These are phyloP conservation scores for Astatoreochromis straeleni DNA, from an alignment of 2,113 vertebrate species.

Conservation along the genomic window DNA sequence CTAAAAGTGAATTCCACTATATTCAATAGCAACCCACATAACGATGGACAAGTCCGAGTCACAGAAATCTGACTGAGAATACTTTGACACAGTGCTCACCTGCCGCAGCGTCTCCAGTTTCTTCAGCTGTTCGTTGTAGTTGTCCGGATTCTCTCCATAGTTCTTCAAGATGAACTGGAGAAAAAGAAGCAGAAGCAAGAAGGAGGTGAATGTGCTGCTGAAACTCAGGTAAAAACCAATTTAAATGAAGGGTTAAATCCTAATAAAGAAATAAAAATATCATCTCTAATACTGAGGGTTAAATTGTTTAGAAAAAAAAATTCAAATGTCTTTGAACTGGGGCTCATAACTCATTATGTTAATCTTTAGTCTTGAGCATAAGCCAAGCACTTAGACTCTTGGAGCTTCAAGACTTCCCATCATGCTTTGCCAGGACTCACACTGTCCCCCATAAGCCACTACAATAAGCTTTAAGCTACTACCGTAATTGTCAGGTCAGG, in stretches of 20 bases:
- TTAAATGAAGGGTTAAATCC: fast-evolving
- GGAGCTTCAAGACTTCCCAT: neutral
- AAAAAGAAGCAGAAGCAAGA: neutral
- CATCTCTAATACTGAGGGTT: neutral
- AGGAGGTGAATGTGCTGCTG: neutral
- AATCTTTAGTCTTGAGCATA: neutral
- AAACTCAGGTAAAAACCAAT: neutral
- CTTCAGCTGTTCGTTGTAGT: conserved; percentile 93
- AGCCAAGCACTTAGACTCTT: neutral
- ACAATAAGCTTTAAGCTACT: conserved; percentile 34
- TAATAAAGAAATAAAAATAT: neutral
- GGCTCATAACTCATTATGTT: neutral
- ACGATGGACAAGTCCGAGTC: neutral
- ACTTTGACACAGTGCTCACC: conserved; percentile 57
- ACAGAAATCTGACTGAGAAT: neutral
- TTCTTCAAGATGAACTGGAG: conserved; percentile 91
- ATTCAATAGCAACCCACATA: neutral
- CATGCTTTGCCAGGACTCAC: conserved; percentile 2
- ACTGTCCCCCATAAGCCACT: neutral
- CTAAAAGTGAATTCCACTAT: neutral
- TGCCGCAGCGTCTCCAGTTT: conserved; percentile 91
- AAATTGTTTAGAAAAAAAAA: neutral
- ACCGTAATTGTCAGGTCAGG: conserved; percentile 46
- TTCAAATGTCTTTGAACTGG: neutral
- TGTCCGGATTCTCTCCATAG: conserved; percentile 94